phyloP scores from a whole-genome alignment of 37 sponge, comb jelly and placozoan genomes.

The Ianthella basta region DNA sequence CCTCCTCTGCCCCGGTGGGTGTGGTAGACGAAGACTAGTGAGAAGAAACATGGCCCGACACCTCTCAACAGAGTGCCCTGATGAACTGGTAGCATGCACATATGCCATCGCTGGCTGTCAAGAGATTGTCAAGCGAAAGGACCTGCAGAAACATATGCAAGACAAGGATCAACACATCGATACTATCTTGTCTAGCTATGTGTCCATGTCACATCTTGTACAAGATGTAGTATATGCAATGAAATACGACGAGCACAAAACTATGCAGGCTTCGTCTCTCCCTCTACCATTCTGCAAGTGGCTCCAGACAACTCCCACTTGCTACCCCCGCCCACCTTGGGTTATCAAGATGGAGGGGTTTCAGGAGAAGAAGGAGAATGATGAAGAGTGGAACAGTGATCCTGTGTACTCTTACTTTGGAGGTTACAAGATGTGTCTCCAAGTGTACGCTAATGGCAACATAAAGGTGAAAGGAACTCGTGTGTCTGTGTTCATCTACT shows the following conservation, averaged over 20 bases:
- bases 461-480: conserved; percentile 33
- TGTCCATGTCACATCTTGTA: no score
- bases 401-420: conserved; percentile 24
- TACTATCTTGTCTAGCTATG: neutral
- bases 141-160: neutral
- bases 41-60: conserved; percentile 35
- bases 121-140: neutral
- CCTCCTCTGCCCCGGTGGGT: conserved; percentile 21
- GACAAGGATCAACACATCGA: neutral
- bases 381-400: conserved; percentile 19
- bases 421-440: conserved; percentile 44
- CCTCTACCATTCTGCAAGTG: neutral
- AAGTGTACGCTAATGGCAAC: conserved; percentile 39
- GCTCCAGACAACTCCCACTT: neutral
- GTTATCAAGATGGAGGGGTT: no score
- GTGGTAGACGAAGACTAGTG: neutral
- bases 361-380: no score
- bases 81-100: conserved; percentile 39
- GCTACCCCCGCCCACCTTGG: no score
- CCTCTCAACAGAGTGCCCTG: conserved; percentile 24
- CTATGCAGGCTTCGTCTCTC: neutral
- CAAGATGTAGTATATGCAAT: no score
- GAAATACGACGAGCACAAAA: no score
- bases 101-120: conserved; percentile 58
- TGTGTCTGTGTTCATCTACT: conserved; percentile 37